Evolutionary conservation across 2,888 invertebrate genomes (phyloP), one percentile per base, ranked within the genome.

Genomic region (Drosophila rellima): DNA sequence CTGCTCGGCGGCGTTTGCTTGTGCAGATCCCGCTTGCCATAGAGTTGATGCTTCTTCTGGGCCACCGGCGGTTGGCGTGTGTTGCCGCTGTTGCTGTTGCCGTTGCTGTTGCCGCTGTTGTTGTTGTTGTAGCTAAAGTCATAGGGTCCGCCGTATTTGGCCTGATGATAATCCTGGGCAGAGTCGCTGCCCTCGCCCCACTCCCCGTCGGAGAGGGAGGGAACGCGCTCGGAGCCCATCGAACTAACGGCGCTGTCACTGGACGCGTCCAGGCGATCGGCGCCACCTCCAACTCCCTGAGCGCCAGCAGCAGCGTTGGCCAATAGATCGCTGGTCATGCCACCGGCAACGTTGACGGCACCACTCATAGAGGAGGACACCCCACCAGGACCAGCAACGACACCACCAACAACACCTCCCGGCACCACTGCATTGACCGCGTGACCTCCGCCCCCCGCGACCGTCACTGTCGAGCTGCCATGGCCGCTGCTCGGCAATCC

Each of bases 21-120:
- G 92, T 97, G 96, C 88, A 96, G 95, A 92, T 96, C 96, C 80
- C 97, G 93, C 92, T 97, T 97, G 7, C 97, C 98, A 90, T 97
- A 98, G 96, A 98, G 96, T 87, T 97, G 97, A 91, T 97, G 97
- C 92, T 98, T 98, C 93, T 98, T 98, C 92, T 97, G 97, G 0
- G 96, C 96, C 45, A 96, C 95, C 7, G 95, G 95, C 33, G 95
- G 95, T 77, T 94, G 93, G 37, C 95, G 93, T 2, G 93, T 93
- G 40, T 83, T n/a, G n/a, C n/a, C n/a, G n/a, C n/a, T n/a, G n/a
- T n/a, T n/a, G n/a, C n/a, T n/a, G n/a, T n/a, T n/a, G n/a, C n/a
- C n/a, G n/a, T n/a, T n/a, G n/a, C n/a, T n/a, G n/a, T n/a, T n/a
- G n/a, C n/a, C n/a, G n/a, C n/a, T n/a, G n/a, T n/a, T n/a, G n/a